These are phyloP conservation scores for Emys orbicularis DNA, from an alignment of 2,797 vertebrate species.

Conservation along the genomic window DNA sequence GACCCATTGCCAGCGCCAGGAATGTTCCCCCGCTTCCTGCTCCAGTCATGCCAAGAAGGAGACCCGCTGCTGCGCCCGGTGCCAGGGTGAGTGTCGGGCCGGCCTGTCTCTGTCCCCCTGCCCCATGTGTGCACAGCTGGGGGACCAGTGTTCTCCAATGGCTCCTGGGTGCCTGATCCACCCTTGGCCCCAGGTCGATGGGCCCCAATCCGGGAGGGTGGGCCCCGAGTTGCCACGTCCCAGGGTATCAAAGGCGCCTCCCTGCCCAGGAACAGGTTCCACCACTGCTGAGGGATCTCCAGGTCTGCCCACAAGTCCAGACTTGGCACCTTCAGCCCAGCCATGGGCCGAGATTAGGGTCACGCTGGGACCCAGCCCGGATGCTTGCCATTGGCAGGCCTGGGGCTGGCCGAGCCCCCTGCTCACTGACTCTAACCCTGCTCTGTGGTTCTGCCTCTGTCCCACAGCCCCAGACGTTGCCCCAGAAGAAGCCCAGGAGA, in stretches of 20 bases:
- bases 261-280: background rate
- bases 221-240: background rate
- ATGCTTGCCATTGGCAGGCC: background rate
- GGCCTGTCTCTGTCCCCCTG: background rate
- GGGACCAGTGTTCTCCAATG: background rate
- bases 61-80: slow-evolving; percentile 90
- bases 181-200: background rate
- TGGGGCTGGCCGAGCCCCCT: background rate
- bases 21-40: slow-evolving; percentile 87
- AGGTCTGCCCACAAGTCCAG: background rate
- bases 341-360: background rate
- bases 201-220: too few species aligned
- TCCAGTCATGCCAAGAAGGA: slow-evolving; percentile 82
- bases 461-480: background rate
- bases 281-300: background rate
- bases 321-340: background rate
- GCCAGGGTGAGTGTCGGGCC: slow-evolving; percentile 82
- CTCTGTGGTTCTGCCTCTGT: background rate
- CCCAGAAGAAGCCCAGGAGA: background rate
- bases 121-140: background rate
- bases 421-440: accelerated
- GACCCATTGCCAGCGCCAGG: slow-evolving; percentile 94
- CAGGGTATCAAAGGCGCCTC: too few species aligned
- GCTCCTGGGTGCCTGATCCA: background rate
- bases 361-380: background rate